Conservation (phyloP, 2,888 invertebrate species). For the Melanargia galathea region DNA sequence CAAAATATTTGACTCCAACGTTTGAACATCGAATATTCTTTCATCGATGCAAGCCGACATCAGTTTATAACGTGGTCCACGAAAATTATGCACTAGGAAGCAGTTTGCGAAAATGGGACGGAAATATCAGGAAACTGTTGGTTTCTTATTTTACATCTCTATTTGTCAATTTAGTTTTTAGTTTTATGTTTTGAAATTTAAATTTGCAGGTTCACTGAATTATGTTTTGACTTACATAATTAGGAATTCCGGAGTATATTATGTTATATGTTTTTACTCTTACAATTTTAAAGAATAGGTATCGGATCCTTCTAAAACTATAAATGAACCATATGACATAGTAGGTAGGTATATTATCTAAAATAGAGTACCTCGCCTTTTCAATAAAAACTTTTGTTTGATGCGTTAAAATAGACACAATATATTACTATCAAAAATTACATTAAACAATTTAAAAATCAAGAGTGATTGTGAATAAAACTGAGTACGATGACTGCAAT, state of each 20-base stretch:
- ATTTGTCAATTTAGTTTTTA: not conserved
- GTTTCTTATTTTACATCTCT: not conserved
- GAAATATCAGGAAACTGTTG: not conserved
- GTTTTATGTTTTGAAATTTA: not conserved
- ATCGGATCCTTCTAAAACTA: not conserved
- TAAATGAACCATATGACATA: not conserved
- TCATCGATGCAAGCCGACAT: constrained; percentile 46
- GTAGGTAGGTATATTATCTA: not conserved
- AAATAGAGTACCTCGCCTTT: too few relatives aligned
- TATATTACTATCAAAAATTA: too few relatives aligned
- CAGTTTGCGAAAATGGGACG: constrained; percentile 2
- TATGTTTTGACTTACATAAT: not conserved
- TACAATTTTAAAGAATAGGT: not conserved
- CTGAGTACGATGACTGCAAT: too few relatives aligned
- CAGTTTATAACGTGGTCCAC: constrained; percentile 14
- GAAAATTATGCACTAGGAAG: constrained; percentile 3
- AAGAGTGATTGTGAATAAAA: too few relatives aligned
- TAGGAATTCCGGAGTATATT: not conserved
- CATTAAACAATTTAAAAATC: too few relatives aligned
- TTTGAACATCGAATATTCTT: constrained; percentile 55
- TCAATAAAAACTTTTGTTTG: not conserved
- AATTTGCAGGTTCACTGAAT: not conserved
- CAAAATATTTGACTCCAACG: constrained; percentile 57
- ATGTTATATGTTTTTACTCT: not conserved
- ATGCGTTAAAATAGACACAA: not conserved